Evolutionary conservation across 2,113 vertebrate genomes (phyloP).

Genomic region (Cnemophilus loriae): DNA sequence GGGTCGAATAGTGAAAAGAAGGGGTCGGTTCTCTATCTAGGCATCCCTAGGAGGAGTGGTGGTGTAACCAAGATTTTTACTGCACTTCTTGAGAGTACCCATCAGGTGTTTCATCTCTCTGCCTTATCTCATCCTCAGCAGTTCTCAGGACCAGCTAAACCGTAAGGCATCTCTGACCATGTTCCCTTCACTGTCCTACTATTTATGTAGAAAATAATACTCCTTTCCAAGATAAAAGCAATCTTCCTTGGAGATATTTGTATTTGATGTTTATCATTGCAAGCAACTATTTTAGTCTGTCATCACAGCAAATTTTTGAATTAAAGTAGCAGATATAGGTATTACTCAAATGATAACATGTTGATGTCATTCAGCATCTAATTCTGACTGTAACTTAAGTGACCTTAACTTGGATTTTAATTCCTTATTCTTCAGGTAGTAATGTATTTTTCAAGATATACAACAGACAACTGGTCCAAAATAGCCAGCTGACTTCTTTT

Average conservation of each 20-base stretch:
- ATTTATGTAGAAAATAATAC: neutral
- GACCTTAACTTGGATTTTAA: neutral
- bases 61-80: neutral
- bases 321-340: neutral
- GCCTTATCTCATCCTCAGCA: neutral
- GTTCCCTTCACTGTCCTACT: neutral
- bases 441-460: neutral
- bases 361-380: neutral
- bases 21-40: neutral
- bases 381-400: neutral
- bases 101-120: neutral
- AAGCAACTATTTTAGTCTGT: neutral
- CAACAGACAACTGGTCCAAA: neutral
- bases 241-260: neutral
- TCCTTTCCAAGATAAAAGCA: neutral
- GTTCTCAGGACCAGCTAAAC: neutral
- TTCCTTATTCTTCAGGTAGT: neutral
- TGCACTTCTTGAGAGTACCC: neutral
- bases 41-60: neutral
- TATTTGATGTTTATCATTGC: neutral
- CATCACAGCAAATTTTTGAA: neutral
- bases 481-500: neutral
- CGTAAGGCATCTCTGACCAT: fast-evolving
- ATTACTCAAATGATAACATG: neutral
- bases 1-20: neutral